Percentiles rank a stretch among this genome's conserved stretches.
Evolutionary conservation across 2,888 invertebrate genomes (phyloP).

Genomic region (Boloria euphrosyne): DNA sequence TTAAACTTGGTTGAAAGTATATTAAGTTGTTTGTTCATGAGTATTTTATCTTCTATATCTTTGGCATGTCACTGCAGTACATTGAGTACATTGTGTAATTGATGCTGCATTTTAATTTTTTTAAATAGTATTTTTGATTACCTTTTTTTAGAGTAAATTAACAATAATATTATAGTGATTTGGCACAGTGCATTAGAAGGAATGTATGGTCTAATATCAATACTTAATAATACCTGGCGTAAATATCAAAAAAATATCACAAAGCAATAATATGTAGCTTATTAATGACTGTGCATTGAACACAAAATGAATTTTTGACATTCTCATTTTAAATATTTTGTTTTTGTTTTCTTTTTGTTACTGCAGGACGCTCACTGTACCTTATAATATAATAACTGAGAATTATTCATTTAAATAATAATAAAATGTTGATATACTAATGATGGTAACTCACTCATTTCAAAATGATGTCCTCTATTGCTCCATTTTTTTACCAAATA

Average conservation of each 20-base stretch:
- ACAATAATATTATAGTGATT: slow-evolving; percentile 34
- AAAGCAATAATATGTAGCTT: too few species aligned
- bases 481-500: slow-evolving; percentile 26
- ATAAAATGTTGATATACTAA: slow-evolving; percentile 32
- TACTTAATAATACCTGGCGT: slow-evolving; percentile 30
- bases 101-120: too few species aligned
- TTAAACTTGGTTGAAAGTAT: not conserved
- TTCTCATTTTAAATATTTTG: not conserved
- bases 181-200: slow-evolving; percentile 50
- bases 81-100: slow-evolving; percentile 1
- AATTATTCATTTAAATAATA: slow-evolving; percentile 10
- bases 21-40: slow-evolving; percentile 1
- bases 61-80: slow-evolving; percentile 42
- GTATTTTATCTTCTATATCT: slow-evolving; percentile 26
- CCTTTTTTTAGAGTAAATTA: too few species aligned
- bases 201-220: slow-evolving; percentile 24
- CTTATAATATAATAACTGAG: not conserved
- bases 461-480: slow-evolving; percentile 6
- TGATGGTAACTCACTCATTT: slow-evolving; percentile 41
- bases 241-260: slow-evolving; percentile 25
- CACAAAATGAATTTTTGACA: too few species aligned
- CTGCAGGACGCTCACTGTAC: slow-evolving; percentile 21
- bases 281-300: too few species aligned
- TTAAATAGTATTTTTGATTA: too few species aligned
- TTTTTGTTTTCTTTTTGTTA: slow-evolving; percentile 8